Base-by-base conservation (phyloP, 2,113 vertebrate species). In the Misgurnus anguillicaudatus region DNA sequence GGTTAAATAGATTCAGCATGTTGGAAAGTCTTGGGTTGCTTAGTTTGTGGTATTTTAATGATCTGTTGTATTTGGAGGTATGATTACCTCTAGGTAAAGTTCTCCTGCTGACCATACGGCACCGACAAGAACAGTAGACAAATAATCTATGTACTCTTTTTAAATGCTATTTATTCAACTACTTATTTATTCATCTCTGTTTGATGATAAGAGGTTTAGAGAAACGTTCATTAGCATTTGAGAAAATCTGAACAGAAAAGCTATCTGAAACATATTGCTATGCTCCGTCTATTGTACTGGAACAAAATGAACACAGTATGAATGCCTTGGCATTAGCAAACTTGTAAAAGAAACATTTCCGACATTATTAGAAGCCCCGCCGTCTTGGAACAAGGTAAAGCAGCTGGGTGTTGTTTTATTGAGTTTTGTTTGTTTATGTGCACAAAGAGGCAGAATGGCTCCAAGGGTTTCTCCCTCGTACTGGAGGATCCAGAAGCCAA, bases 41-140 rank as follows among this genome's bases (percentile, higher is more conserved):
- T 51, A 61, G 80, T 78, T 82, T 82, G 80, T 72, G 75, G 80
- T 82, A 78, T 72, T 82, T 82, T 82, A 82, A 82, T 78, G 62
- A 77, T 55, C 67, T 65, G 57, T 65, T 82, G 47, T 72, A 77
- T 66, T 31, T 70, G 57, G 80, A 47, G 36, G 51, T 19, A 67
- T 65, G 76, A 66, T 82, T 72, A 82, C 75, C 67, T 78, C 66
- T 57, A 77, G 75, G 21, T 65, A 9, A 45, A 51, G 66, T 38
- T 64, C 67, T 64, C 38, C 45, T 63, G 42, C 79, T 41, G 79
- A 48, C 62, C 36, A n/a, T 61, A 60, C 62, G 47, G 48, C 31
- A 64, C 58, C 57, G 80, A 82, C 67, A 82, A 41, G 38, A 21
- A 9, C 60, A 21, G 61, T 47, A 21, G 31, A 45, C 41, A 31